A percentile compares a stretch with the other conserved stretches of the same genome.
phyloP scores from a whole-genome alignment of 2,888 invertebrate genomes.

The Drosophila meridionalis region DNA sequence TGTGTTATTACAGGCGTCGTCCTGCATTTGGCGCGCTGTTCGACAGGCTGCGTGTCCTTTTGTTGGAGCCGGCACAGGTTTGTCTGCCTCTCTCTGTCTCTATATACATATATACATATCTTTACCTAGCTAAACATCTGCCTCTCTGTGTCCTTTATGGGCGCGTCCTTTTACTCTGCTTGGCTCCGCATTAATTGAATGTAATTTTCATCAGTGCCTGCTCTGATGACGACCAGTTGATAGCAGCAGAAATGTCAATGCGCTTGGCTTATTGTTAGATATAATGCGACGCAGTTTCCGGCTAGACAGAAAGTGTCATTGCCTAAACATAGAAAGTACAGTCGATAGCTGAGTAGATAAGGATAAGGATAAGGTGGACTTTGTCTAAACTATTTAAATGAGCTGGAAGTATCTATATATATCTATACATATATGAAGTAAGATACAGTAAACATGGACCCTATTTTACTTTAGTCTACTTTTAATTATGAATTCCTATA shows the following conservation, averaged over 20 bases:
- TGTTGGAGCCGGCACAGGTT: slow-evolving; percentile 71
- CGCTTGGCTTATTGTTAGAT: slow-evolving; percentile 39
- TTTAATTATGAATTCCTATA: too few species aligned
- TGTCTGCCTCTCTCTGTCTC: slow-evolving; percentile 10
- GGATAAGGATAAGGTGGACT: background rate
- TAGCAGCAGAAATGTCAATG: slow-evolving; percentile 42
- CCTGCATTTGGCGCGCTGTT: slow-evolving; percentile 63
- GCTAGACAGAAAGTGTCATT: slow-evolving; percentile 23
- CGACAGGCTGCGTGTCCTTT: slow-evolving; percentile 34
- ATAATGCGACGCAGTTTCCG: slow-evolving; percentile 56
- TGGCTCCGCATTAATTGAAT: slow-evolving; percentile 71
- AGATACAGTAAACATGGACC: too few species aligned
- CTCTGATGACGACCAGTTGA: slow-evolving; percentile 58
- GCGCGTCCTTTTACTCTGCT: slow-evolving; percentile 50
- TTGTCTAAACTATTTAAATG: background rate
- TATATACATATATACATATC: background rate
- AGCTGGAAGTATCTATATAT: background rate
- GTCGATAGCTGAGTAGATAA: slow-evolving; percentile 12
- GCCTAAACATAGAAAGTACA: slow-evolving; percentile 32
- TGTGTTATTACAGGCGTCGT: slow-evolving; percentile 62
- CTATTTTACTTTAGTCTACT: too few species aligned
- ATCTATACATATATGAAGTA: too few species aligned
- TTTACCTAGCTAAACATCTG: slow-evolving; percentile 65
- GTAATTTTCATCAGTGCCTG: slow-evolving; percentile 55
- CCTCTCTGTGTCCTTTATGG: slow-evolving; percentile 28